Evolutionary conservation across 2,888 invertebrate genomes (phyloP), one percentile per base, ranked within the genome.

Genomic region (Apoderus coryli): DNA sequence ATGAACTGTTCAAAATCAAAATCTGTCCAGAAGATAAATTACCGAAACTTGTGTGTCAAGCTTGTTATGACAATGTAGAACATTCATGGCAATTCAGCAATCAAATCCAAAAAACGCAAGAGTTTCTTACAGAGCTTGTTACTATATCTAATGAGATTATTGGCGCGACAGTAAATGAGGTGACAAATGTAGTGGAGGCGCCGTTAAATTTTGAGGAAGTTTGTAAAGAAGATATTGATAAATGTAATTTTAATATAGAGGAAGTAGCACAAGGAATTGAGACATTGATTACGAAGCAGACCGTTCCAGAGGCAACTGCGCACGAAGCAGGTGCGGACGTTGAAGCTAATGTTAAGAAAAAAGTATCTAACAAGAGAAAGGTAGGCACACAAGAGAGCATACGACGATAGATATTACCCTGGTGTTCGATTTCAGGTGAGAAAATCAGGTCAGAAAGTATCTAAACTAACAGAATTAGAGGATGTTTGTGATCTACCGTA

Each of bases 81-180:
- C 48, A 45, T 31, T 53, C 52, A 9, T 60, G 58, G 57, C 44
- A 49, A 25, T 58, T 56, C 40, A 49, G 48, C 33, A 49, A 54
- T 34, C 47, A 50, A 35, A 49, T 59, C n/a, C 54, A 56, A 35
- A 53, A 51, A 38, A 55, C 58, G 1, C 60, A 60, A 41, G 48
- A 53, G 33, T 38, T 54, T 14, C 42, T 52, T n/a, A 36, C 35
- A 14, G 40, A 46, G n/a, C 23, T 48, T 5, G 31, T 33, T 16
- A 38, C 34, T 15, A 33, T 33, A 15, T 16, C 31, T 15, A 15
- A 16, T 5, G 9, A 27, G 15, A 16, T 27, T 15, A 13, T 14
- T 22, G 23, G 27, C 30, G 15, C 14, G 10, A 16, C 14, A 16
- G 19, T 14, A 25, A 27, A n/a, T 14, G n/a, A 10, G 15, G 10